Percentiles rank a stretch among this genome's conserved stretches.
Evolutionary conservation across 2,888 invertebrate genomes (phyloP).

Genomic region (Clistopyga incitator): DNA sequence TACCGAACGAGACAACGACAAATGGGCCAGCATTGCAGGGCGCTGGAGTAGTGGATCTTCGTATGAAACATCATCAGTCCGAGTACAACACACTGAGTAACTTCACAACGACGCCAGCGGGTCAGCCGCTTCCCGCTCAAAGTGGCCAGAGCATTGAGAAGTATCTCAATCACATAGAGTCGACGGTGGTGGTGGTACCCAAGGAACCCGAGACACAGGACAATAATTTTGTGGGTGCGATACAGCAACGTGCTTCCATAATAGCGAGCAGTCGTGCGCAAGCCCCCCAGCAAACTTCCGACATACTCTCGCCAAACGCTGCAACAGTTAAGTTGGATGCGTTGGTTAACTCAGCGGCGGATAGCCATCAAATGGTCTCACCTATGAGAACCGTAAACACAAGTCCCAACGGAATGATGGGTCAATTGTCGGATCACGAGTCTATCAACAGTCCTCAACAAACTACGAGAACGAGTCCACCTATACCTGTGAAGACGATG

Average conservation of each 20-base stretch:
- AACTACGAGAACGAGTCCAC: slow-evolving; percentile 86
- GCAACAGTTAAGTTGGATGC: slow-evolving; percentile 86
- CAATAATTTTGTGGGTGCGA: slow-evolving; percentile 71
- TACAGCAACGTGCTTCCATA: slow-evolving; percentile 80
- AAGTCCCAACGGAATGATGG: slow-evolving; percentile 83
- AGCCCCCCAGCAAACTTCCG: slow-evolving; percentile 54
- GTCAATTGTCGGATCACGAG: slow-evolving; percentile 83
- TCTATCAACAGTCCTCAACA: slow-evolving; percentile 78
- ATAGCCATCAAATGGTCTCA: slow-evolving; percentile 85
- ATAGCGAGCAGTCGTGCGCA: slow-evolving; percentile 76
- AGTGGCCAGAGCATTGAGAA: slow-evolving; percentile 87
- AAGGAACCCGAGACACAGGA: slow-evolving; percentile 75
- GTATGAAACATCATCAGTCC: slow-evolving; percentile 88
- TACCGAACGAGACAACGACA: slow-evolving; percentile 73
- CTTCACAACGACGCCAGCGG: slow-evolving; percentile 82
- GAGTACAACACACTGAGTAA: slow-evolving; percentile 86
- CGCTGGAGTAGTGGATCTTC: slow-evolving; percentile 87
- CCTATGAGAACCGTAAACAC: slow-evolving; percentile 79
- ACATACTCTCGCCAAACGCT: slow-evolving; percentile 80
- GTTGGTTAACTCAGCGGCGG: slow-evolving; percentile 86
- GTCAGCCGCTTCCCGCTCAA: slow-evolving; percentile 85
- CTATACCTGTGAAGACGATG: slow-evolving; percentile 90
- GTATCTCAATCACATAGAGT: slow-evolving; percentile 86
- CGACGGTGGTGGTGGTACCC: slow-evolving; percentile 63
- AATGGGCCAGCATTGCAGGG: slow-evolving; percentile 73